A percentile compares a stretch with the other conserved stretches of the same genome.
Evolutionary conservation across 1,140 invertebrate genomes (phyloP).

Genomic region (Rhizoglyphus robini): DNA sequence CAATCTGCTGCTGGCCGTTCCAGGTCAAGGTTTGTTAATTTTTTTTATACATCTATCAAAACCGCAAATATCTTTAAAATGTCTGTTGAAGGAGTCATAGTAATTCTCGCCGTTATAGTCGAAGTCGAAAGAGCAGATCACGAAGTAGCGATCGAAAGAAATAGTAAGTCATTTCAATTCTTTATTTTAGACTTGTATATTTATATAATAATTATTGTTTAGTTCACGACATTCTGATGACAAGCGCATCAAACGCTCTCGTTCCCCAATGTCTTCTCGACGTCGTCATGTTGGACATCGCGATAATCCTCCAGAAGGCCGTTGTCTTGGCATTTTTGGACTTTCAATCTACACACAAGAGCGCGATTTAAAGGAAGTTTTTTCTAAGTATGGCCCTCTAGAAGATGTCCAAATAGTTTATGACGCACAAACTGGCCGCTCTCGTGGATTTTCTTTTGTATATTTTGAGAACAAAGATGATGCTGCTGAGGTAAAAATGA

Average conservation of each 20-base stretch:
- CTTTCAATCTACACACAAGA: constrained; percentile 83
- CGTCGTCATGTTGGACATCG: constrained; percentile 37
- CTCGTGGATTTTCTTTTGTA: constrained; percentile 91
- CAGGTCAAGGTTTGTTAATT: constrained; percentile 8
- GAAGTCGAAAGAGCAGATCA: constrained; percentile 18
- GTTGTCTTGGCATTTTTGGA: constrained; percentile 87
- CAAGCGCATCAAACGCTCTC: constrained; percentile 30
- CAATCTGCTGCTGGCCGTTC: constrained; percentile 14
- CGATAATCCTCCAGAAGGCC: constrained; percentile 71
- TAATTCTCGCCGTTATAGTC: constrained; percentile 22
- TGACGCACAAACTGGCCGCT: constrained; percentile 79
- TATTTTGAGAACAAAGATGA: constrained; percentile 80
- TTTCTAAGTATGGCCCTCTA: constrained; percentile 77
- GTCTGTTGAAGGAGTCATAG: constrained; percentile 17
- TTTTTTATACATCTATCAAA: too few species aligned
- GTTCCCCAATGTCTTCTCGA: constrained; percentile 41
- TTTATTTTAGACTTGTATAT: constrained; percentile 3
- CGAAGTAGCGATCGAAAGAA: constrained; percentile 21
- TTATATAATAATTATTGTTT: neutral
- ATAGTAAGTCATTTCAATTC: constrained; percentile 18
- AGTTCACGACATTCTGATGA: neutral
- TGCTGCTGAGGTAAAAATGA: constrained; percentile 50
- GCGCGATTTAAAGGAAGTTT: constrained; percentile 79
- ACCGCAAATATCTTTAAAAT: neutral
- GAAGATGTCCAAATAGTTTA: constrained; percentile 89